These are phyloP conservation scores for Thaumetopoea pityocampa DNA, from an alignment of 1,140 invertebrate species.

Conservation along the genomic window DNA sequence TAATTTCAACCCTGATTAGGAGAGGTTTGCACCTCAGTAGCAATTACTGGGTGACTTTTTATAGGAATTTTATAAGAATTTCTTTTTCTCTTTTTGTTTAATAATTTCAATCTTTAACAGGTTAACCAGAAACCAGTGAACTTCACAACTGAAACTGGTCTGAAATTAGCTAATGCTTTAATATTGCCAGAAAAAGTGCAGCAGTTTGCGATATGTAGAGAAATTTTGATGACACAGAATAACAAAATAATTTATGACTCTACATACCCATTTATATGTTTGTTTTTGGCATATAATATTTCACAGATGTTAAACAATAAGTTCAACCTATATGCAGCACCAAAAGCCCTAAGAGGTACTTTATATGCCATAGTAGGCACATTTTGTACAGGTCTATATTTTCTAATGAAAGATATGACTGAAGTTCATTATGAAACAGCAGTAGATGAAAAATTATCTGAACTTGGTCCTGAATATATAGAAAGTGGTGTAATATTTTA, in stretches of 20 bases:
- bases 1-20: too few species aligned
- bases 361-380: slow-evolving; percentile 77
- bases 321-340: slow-evolving; percentile 76
- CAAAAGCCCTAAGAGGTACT: slow-evolving; percentile 64
- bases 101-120: slow-evolving; percentile 39
- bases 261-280: slow-evolving; percentile 58
- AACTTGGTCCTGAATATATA: slow-evolving; percentile 78
- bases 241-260: slow-evolving; percentile 76
- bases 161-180: slow-evolving; percentile 79
- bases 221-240: slow-evolving; percentile 79
- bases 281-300: slow-evolving; percentile 73
- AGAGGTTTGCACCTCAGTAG: too few species aligned
- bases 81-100: background rate
- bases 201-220: slow-evolving; percentile 85
- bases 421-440: slow-evolving; percentile 78
- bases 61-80: slow-evolving; percentile 1
- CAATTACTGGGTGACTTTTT: too few species aligned
- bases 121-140: slow-evolving; percentile 77
- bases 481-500: slow-evolving; percentile 86
- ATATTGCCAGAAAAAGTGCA: slow-evolving; percentile 84
- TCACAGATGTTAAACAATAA: slow-evolving; percentile 71
- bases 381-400: slow-evolving; percentile 79
- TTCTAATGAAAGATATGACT: slow-evolving; percentile 79
- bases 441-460: slow-evolving; percentile 78
- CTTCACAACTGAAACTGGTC: slow-evolving; percentile 78